Evolutionary conservation across 2,888 invertebrate genomes (phyloP), one percentile per base, ranked within the genome.

Genomic region (Actias luna): DNA sequence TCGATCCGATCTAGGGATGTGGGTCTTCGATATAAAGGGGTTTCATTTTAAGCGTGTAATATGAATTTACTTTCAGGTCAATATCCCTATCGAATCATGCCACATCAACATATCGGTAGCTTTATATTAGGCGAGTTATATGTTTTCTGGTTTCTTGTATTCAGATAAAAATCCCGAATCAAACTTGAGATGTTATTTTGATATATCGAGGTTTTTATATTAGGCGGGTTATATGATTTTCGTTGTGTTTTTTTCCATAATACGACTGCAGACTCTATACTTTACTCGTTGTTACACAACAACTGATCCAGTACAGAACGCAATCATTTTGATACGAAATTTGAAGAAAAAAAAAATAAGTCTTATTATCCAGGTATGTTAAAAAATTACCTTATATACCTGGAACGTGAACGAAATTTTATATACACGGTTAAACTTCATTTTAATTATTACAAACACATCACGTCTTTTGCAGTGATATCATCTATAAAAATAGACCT

Each of bases 261-360:
- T 78, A 78, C 77, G 73, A 82, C 89, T 90, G 83, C 72, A 80
- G 70, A 71, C 75, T 70, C 29, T 80, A 78, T 92, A 89, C 87
- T 83, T 79, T 79, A 73, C 80, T 72, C 88, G 76, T 88, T 87
- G 83, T 72, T 59, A 3, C n/a, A 42, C 61, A 58, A 64, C 75
- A 83, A 88, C 88, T 89, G 71, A 73, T 76, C 68, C 76, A 87
- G 84, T 89, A 90, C 87, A 79, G 77, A 80, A 76, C 76, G 83
- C 86, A 90, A 80, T 78, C 73, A 77, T 75, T 64, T 50, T 1
- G 18, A 42, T 0, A 42, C 7, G 25, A 50, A 12, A 46, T 5
- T n/a, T 18, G 5, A 42, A 46, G 2, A 25, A 46, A n/a, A 25
- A 12, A 22, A 50, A 22, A 18, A 7, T 25, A 22, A 25, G n/a